Evolutionary conservation across 2,113 vertebrate genomes (phyloP).

Genomic region (Paramisgurnus dabryanus): DNA sequence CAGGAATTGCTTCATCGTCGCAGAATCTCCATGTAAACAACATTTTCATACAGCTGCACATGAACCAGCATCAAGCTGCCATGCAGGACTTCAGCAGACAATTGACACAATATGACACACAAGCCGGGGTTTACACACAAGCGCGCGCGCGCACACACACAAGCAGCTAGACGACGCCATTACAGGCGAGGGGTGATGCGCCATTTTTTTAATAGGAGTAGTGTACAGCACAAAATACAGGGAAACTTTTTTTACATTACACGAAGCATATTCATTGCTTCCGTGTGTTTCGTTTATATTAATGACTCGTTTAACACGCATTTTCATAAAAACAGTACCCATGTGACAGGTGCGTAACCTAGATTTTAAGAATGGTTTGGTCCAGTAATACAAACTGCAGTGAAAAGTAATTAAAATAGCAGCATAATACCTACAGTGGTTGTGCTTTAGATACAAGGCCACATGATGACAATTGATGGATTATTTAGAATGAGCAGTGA

Average conservation of each 20-base stretch:
- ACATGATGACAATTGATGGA: background rate
- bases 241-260: background rate
- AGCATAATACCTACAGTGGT: constrained; percentile 62
- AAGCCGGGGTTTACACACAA: constrained; percentile 48
- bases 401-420: constrained; percentile 60
- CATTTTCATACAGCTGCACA: constrained; percentile 56
- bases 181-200: constrained; percentile 72
- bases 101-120: constrained; percentile 62
- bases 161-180: constrained; percentile 73
- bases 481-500: background rate
- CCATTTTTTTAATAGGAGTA: constrained; percentile 65
- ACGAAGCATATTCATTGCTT: background rate
- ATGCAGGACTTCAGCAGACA: constrained; percentile 47
- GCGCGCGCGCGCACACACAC: background rate
- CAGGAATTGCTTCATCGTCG: constrained; percentile 37
- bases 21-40: constrained; percentile 15
- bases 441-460: constrained; percentile 28
- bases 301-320: background rate
- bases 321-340: constrained; percentile 37
- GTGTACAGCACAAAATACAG: background rate
- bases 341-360: constrained; percentile 73
- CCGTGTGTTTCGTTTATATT: background rate
- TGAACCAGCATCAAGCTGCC: constrained; percentile 50
- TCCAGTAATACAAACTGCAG: constrained; percentile 75
- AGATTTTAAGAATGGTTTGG: constrained; percentile 71